These are phyloP conservation scores for Teleopsis dalmanni DNA, from an alignment of 1,140 invertebrate species.

Conservation along the genomic window DNA sequence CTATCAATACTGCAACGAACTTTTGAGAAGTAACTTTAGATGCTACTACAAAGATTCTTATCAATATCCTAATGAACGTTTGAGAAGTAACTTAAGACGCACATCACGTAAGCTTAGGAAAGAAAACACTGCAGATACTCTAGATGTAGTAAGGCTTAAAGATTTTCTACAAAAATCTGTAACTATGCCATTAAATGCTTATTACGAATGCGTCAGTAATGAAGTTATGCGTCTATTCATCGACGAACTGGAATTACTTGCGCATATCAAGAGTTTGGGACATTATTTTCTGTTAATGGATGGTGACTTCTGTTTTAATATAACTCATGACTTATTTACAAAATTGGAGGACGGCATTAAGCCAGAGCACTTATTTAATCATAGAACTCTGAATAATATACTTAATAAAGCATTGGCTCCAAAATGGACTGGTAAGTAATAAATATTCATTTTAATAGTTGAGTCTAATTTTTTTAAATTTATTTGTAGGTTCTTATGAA, in stretches of 20 bases:
- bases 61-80: too few species aligned
- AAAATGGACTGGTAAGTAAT: constrained; percentile 25
- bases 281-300: constrained; percentile 70
- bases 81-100: too few species aligned
- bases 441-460: too few species aligned
- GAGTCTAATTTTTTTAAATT: too few species aligned
- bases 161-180: constrained; percentile 60
- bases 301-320: constrained; percentile 63
- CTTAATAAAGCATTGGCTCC: constrained; percentile 54
- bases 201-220: constrained; percentile 60
- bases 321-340: constrained; percentile 58
- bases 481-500: constrained; percentile 46
- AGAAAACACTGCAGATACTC: too few species aligned
- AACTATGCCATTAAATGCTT: constrained; percentile 56
- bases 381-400: constrained; percentile 56
- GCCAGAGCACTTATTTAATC: constrained; percentile 61
- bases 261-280: constrained; percentile 60
- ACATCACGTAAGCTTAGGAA: too few species aligned
- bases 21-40: too few species aligned
- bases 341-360: constrained; percentile 54
- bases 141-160: constrained; percentile 51
- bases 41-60: too few species aligned
- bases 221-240: constrained; percentile 64
- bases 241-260: constrained; percentile 56
- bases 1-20: too few species aligned